Conservation (phyloP, 2,797 vertebrate genomes). For the Diplodus sargus region DNA sequence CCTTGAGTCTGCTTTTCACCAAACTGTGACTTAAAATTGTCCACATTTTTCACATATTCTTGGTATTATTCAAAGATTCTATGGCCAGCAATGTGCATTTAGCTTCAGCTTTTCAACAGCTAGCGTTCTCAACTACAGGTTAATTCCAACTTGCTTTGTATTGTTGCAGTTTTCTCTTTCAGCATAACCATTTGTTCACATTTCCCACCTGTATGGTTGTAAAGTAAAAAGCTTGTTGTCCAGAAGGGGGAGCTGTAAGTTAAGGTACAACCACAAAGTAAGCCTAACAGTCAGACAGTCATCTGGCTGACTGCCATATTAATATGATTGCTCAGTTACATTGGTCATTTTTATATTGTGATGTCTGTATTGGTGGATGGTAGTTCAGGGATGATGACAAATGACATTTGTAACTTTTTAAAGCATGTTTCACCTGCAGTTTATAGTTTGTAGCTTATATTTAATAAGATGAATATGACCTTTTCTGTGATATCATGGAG, state of each 20-base stretch:
- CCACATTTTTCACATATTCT: too few relatives aligned
- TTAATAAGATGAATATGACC: rapidly evolving
- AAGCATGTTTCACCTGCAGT: neutral
- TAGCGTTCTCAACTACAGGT: too few relatives aligned
- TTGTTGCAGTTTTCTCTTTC: neutral
- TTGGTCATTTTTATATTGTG: neutral
- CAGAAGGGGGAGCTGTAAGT: slow-evolving; percentile 30
- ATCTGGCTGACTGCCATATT: neutral
- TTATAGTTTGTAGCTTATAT: neutral
- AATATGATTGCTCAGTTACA: neutral
- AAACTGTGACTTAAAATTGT: too few relatives aligned
- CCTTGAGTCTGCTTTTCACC: too few relatives aligned
- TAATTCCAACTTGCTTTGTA: too few relatives aligned
- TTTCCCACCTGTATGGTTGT: neutral
- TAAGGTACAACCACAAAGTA: neutral
- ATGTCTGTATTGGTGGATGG: neutral
- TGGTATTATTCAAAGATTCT: too few relatives aligned
- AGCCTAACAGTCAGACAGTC: neutral
- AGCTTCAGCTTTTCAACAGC: too few relatives aligned
- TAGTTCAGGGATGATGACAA: neutral
- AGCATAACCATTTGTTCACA: too few relatives aligned
- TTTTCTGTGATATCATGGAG: neutral
- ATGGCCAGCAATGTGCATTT: too few relatives aligned
- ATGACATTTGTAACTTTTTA: neutral
- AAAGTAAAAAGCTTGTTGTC: neutral